Evolutionary conservation across 2,888 invertebrate species (phyloP), one percentile per base, ranked within the genome.

Genomic region (Orthosia gothica): DNA sequence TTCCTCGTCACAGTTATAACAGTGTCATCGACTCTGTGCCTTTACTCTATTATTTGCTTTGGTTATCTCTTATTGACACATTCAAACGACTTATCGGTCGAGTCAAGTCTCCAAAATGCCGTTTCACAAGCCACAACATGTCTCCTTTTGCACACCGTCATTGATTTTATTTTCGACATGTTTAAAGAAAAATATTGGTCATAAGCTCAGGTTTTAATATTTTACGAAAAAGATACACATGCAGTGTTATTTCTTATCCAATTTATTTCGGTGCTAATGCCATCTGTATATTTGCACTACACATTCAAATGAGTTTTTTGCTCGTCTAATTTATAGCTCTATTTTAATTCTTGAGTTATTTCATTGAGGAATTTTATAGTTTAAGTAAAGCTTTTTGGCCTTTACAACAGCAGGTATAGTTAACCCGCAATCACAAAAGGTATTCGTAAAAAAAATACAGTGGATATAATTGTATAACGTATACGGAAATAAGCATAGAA

Each of bases 41-140:
- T 92, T 89, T 88, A 89, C 91, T 91, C 89, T 90, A 90, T 89
- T 95, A 93, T 96, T 96, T 95, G 92, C 90, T 75, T 92, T 91
- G 73, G 89, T 93, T 96, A 96, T 96, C 96, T 94, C 84, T 88
- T 95, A 93, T 96, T 95, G 94, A 96, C 95, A 94, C 92, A 89
- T 93, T 91, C 91, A 91, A 93, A 92, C 92, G 91, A 94, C 93
- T 95, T 95, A 96, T 95, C 95, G 94, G 95, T 93, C 92, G 93
- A 89, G 89, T 79, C 85, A 87, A 90, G 92, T 89, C 90, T 92
- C 91, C 87, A 90, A 94, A 92, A 93, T 87, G 86, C 86, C 87
- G 87, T 89, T 87, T 85, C 84, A 87, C 82, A 79, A 72, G 80
- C 82, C 68, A 79, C 79, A 75, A 62, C 69, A 70, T 80, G 79